Percentiles rank a stretch among this genome's conserved stretches.
These are phyloP conservation scores for Echeneis naucrates DNA, from an alignment of 2,797 vertebrate species.

Conservation along the genomic window DNA sequence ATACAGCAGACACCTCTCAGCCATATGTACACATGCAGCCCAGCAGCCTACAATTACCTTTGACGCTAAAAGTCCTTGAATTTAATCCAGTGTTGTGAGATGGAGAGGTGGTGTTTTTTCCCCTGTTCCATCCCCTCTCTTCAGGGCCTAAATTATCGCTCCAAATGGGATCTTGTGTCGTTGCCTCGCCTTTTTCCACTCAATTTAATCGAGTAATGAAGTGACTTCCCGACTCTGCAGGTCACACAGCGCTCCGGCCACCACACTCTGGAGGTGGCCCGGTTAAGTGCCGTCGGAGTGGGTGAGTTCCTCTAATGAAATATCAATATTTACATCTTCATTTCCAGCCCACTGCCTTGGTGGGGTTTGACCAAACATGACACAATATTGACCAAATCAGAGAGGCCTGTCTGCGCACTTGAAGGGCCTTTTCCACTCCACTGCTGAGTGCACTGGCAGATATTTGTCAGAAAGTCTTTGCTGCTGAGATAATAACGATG, in stretches of 20 bases:
- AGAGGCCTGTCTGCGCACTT: constrained; percentile 74
- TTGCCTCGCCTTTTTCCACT: constrained; percentile 87
- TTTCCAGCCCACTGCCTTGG: constrained; percentile 84
- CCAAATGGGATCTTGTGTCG: constrained; percentile 88
- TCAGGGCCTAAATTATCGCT: constrained; percentile 86
- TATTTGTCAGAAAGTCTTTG: constrained; percentile 57
- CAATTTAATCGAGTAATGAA: constrained; percentile 90
- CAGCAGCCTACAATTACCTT: constrained; percentile 86
- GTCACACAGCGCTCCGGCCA: constrained; percentile 82
- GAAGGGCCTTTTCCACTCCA: constrained; percentile 76
- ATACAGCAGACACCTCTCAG: constrained; percentile 78
- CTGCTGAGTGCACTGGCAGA: constrained; percentile 66
- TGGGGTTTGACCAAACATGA: constrained; percentile 85
- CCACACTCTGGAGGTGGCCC: constrained; percentile 77
- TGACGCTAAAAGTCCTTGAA: constrained; percentile 87
- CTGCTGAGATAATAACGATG: constrained; percentile 54
- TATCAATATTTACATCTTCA: constrained; percentile 90
- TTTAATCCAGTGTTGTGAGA: constrained; percentile 86
- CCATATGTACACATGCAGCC: constrained; percentile 74
- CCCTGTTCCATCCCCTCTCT: constrained; percentile 75
- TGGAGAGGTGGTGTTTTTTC: constrained; percentile 83
- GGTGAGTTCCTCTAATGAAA: constrained; percentile 88
- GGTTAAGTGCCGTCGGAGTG: constrained; percentile 84
- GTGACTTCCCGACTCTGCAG: constrained; percentile 86
- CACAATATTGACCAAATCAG: constrained; percentile 86